Evolutionary conservation across 2,888 invertebrate species (phyloP).

Genomic region (Leptura quadrifasciata): DNA sequence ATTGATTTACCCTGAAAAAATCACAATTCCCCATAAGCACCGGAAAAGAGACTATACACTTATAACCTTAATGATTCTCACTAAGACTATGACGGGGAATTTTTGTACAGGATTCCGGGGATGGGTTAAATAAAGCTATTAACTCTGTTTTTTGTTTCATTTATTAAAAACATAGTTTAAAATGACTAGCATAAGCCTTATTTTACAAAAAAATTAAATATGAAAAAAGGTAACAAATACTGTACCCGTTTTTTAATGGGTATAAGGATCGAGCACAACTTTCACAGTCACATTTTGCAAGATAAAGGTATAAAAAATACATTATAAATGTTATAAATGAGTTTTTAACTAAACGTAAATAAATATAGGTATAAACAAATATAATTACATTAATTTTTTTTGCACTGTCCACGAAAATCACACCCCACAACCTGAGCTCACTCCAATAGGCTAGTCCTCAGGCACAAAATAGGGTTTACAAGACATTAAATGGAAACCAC

Average conservation of each 20-base stretch:
- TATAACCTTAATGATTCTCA: slow-evolving; percentile 87
- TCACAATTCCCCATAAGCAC: slow-evolving; percentile 82
- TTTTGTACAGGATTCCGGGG: slow-evolving; percentile 87
- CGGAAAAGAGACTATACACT: slow-evolving; percentile 80
- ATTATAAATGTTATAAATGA: too few relatives aligned
- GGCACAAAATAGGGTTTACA: too few relatives aligned
- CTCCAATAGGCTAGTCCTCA: too few relatives aligned
- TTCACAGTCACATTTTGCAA: slow-evolving; percentile 20
- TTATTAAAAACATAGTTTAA: slow-evolving; percentile 64
- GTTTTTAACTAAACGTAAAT: too few relatives aligned
- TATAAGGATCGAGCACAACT: slow-evolving; percentile 9
- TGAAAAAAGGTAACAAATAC: slow-evolving; percentile 60
- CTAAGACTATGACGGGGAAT: slow-evolving; percentile 87
- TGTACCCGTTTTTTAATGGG: slow-evolving; percentile 34
- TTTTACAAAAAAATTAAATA: slow-evolving; percentile 49
- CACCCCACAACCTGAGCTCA: too few relatives aligned
- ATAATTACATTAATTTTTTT: too few relatives aligned
- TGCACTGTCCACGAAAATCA: too few relatives aligned
- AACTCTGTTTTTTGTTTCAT: slow-evolving; percentile 51
- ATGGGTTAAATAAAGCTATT: slow-evolving; percentile 71
- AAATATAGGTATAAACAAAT: too few relatives aligned
- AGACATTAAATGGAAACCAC: too few relatives aligned
- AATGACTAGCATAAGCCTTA: slow-evolving; percentile 68
- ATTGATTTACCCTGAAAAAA: slow-evolving; percentile 77
- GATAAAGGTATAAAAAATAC: too few relatives aligned